phyloP scores from a whole-genome alignment of 2,113 vertebrate genomes.

The Centropus bengalensis region DNA sequence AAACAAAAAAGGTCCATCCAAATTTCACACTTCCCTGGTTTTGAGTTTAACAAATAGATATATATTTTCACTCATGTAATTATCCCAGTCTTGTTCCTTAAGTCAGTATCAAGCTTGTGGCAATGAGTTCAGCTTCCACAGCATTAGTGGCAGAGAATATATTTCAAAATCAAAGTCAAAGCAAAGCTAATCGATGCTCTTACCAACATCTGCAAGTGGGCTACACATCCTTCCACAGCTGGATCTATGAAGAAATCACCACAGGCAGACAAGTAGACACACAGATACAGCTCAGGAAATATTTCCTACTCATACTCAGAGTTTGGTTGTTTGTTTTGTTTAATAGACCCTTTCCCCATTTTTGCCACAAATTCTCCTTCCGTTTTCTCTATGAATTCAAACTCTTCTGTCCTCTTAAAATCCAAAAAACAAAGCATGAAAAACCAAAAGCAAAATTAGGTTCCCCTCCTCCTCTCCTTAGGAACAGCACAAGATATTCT shows the following conservation, averaged over 20 bases:
- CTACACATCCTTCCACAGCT: neutral
- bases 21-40: neutral
- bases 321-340: no score
- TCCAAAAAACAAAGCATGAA: neutral
- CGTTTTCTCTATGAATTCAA: neutral
- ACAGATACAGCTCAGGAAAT: neutral
- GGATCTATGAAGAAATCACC: neutral
- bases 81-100: neutral
- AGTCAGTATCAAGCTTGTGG: neutral
- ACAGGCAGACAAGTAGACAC: neutral
- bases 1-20: neutral
- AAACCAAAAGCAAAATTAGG: neutral
- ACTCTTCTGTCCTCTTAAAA: neutral
- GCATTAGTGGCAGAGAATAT: neutral
- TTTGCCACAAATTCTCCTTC: neutral
- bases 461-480: neutral
- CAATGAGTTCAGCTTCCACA: neutral
- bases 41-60: neutral
- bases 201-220: neutral
- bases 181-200: neutral
- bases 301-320: neutral
- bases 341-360: neutral
- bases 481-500: slow-evolving; percentile 1
- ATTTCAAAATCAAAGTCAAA: neutral
- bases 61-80: neutral